Percentiles rank a stretch among this genome's conserved stretches.
These are phyloP conservation scores for Parapsyche elsis DNA, from an alignment of 1,140 invertebrate genomes.

Conservation along the genomic window DNA sequence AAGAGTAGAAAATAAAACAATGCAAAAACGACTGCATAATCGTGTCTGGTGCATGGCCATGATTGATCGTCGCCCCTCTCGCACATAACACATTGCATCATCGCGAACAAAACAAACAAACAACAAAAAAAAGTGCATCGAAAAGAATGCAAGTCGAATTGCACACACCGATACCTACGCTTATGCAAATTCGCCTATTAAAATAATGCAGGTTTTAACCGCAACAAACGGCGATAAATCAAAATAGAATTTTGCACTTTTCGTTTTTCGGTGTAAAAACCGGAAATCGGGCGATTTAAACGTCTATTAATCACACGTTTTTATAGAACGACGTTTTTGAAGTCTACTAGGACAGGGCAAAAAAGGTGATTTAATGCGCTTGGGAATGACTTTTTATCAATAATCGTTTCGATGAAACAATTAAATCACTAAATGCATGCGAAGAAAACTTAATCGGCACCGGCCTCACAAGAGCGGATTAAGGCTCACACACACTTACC, in stretches of 20 bases:
- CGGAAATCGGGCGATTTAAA: no score
- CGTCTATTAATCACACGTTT: no score
- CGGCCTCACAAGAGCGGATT: no score
- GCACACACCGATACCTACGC: not conserved
- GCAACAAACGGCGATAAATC: not conserved
- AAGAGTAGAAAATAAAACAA: not conserved
- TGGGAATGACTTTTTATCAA: no score
- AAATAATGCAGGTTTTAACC: not conserved
- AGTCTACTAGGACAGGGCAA: no score
- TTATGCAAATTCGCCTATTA: not conserved
- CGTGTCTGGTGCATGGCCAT: constrained; percentile 7
- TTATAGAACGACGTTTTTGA: no score
- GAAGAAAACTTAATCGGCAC: no score
- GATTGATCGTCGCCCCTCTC: not conserved
- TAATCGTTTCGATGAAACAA: no score
- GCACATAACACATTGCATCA: constrained; percentile 18
- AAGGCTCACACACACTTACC: no score
- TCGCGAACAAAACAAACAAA: not conserved
- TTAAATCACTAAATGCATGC: no score
- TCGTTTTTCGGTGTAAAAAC: no score
- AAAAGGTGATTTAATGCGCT: no score
- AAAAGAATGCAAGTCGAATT: constrained; percentile 15
- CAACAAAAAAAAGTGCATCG: not conserved
- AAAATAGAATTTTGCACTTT: not conserved
- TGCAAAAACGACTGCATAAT: not conserved